phyloP scores from a whole-genome alignment of 2,113 vertebrate species.

The Rhinolophus ferrumequinum region DNA sequence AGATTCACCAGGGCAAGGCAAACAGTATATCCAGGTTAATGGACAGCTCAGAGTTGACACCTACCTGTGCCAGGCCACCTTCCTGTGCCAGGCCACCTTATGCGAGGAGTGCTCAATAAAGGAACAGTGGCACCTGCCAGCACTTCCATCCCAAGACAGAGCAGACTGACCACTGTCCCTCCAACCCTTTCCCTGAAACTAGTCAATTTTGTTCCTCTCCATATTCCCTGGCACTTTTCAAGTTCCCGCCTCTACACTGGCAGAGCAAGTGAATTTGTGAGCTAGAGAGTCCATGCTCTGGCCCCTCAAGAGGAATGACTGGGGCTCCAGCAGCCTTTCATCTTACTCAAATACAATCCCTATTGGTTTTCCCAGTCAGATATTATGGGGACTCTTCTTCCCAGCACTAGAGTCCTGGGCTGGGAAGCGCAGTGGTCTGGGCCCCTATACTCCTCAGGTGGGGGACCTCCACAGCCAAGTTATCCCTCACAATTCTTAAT shows the following conservation, averaged over 20 bases:
- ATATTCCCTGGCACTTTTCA: background rate
- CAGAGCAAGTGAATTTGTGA: background rate
- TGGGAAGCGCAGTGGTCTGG: background rate
- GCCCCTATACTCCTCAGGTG: background rate
- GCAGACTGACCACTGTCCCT: background rate
- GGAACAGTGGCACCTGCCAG: background rate
- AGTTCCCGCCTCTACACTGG: background rate
- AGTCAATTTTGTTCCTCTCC: background rate
- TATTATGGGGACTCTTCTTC: background rate
- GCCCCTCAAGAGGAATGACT: background rate
- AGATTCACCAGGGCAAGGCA: background rate
- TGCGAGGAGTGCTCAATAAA: background rate
- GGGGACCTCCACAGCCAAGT: background rate
- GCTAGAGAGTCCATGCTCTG: background rate
- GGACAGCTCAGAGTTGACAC: background rate
- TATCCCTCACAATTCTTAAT: background rate
- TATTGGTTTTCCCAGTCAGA: background rate
- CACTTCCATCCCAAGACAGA: no score
- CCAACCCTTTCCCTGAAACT: background rate
- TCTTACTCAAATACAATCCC: background rate
- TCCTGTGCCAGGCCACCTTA: background rate
- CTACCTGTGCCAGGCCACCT: background rate
- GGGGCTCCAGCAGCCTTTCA: background rate
- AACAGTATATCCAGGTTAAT: background rate
- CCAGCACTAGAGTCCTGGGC: background rate